Evolutionary conservation across 1,140 invertebrate species (phyloP), one percentile per base, ranked within the genome.

Genomic region (Metopolophium dirhodum): DNA sequence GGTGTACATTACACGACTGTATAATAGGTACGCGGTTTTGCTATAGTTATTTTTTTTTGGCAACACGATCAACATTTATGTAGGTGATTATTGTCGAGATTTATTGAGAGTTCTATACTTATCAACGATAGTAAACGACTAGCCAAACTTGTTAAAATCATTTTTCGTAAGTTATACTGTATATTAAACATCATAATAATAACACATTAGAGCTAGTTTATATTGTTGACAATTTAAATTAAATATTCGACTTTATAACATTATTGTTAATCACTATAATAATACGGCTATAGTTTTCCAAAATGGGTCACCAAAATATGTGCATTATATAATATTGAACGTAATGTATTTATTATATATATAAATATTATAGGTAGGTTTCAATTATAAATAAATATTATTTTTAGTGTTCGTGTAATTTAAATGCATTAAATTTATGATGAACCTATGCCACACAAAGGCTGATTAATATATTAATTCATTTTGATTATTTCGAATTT

Each of bases 71-170:
- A 26, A 57, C 35, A 37, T 57, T 14, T 23, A 4, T 22, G 6
- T 91, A 68, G 54, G 37, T 90, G 54, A 45, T 90, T 61, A 91
- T 90, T 77, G 90, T 77, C 2, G 61, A 47, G 54, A 77, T 91
- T 91, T 91, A 91, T 89, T 35, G 88, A 37, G 35, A 41, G 47
- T 49, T 49, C 30, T 49, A 49, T 87, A 87, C 41, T 86, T 86
- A 41, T 86, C 85, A 86, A 86, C 85, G n/a, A 77, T 77, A 77
- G n/a, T 23, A 20, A 23, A 83, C 20, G 30, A 47, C 47, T n/a
- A 87, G 18, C 85, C 41, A 47, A 87, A 87, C 83, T 45, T 7
- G 30, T 77, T 77, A 77, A n/a, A 77, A 77, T 77, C n/a, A 77
- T 77, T 77, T 77, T 77, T 77, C 18, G 0, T 77, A 18, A n/a